These are phyloP conservation scores for Mastomys natalensis DNA, from an alignment of 2,113 vertebrate species.

Conservation along the genomic window DNA sequence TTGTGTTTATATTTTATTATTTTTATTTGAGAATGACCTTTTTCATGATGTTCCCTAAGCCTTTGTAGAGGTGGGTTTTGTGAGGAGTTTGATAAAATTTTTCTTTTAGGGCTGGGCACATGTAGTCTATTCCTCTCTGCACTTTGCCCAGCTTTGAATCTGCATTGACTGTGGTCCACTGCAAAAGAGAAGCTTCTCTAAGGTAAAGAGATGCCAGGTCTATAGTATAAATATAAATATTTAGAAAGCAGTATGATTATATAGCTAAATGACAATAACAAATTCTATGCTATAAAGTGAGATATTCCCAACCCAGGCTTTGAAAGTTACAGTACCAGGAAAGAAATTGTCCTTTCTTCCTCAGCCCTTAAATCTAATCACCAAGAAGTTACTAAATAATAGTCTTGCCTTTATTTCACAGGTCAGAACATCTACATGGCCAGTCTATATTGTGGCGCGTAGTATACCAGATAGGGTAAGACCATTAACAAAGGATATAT, in stretches of 20 bases:
- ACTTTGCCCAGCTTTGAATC: background rate
- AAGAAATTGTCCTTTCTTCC: background rate
- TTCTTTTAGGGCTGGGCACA: background rate
- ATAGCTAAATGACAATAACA: background rate
- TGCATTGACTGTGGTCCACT: background rate
- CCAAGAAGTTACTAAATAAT: background rate
- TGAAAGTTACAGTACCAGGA: background rate
- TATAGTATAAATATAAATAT: background rate
- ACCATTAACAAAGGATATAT: background rate
- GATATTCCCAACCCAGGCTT: background rate
- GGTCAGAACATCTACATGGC: background rate
- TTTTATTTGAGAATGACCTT: background rate
- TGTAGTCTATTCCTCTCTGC: background rate
- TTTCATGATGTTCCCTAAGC: background rate
- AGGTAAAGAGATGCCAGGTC: background rate
- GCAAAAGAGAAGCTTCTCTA: background rate
- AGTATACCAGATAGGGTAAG: background rate
- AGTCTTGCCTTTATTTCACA: background rate
- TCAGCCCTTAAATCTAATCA: background rate
- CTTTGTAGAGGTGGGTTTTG: background rate
- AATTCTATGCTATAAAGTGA: background rate
- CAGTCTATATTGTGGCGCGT: background rate
- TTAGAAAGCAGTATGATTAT: background rate
- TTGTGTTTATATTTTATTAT: background rate
- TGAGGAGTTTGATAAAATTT: background rate